Conservation (phyloP, 1,140 invertebrate species). For the Pogonomyrmex californicus region DNA sequence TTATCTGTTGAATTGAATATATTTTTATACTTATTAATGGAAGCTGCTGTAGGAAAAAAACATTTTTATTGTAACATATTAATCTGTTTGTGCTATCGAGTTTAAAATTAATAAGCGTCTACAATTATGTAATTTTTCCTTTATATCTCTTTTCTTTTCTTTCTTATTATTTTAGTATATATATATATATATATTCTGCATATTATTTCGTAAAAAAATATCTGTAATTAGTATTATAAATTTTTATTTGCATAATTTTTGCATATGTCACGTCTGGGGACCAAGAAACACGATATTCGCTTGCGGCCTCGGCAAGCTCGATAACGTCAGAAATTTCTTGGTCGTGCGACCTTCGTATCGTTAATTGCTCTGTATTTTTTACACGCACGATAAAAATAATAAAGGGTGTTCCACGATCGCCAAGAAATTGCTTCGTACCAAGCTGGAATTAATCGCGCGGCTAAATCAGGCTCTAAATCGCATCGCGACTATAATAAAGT, state of each 20-base stretch:
- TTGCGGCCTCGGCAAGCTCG: neutral
- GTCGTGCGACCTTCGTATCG: slow-evolving; percentile 37
- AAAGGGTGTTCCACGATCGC: slow-evolving; percentile 7
- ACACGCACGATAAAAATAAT: slow-evolving; percentile 53
- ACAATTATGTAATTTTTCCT: neutral
- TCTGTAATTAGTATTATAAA: neutral
- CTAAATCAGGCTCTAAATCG: slow-evolving; percentile 24
- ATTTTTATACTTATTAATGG: too few relatives aligned
- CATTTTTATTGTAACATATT: too few relatives aligned
- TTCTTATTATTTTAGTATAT: neutral
- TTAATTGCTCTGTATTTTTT: slow-evolving; percentile 54
- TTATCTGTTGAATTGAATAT: too few relatives aligned
- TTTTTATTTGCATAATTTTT: slow-evolving; percentile 5
- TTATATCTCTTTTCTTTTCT: neutral
- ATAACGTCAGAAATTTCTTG: slow-evolving; percentile 39
- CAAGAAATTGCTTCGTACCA: slow-evolving; percentile 16
- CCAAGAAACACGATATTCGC: neutral
- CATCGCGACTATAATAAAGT: slow-evolving; percentile 11
- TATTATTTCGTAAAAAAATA: neutral
- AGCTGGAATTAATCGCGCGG: slow-evolving; percentile 48
- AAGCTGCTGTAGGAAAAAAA: too few relatives aligned
- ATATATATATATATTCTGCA: too few relatives aligned
- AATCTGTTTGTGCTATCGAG: too few relatives aligned
- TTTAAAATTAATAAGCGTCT: too few relatives aligned
- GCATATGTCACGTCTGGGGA: neutral